Evolutionary conservation across 2,113 vertebrate genomes (phyloP), one percentile per base, ranked within the genome.

Genomic region (Psephotus haematonotus): DNA sequence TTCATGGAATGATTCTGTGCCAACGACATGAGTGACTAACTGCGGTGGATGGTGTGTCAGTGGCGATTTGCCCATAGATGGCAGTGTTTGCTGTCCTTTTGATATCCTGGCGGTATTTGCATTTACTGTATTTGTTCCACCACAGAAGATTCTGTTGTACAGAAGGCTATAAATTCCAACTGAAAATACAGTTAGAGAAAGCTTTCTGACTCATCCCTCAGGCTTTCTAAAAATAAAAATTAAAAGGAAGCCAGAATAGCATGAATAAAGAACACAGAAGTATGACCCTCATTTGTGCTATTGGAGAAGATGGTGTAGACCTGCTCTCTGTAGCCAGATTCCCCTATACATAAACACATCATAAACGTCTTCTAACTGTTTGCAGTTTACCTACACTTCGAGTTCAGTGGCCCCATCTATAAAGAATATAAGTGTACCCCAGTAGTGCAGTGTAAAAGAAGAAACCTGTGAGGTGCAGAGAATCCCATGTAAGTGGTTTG

Each of bases 11-110:
- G 33, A 3, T 23, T 35, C n/a, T 19, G 68, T 57, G 59, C 49
- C 46, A 1, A 4, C 2, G 6, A 13, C 77, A 11, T 1, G 10
- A 46, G n/a, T 2, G 5, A 5, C 9, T 0, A 7, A 24, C 7
- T 17, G 52, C 3, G 0, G 5, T 41, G 4, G 14, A 19, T 14
- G 20, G 43, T 59, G 87, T 59, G 4, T 0, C 64, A 6, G 57
- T 28, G 1, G 19, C 4, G 1, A 13, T 49, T 76, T 68, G 65
- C 88, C 96, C 52, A 9, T 53, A 92, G 95, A 44, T 96, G 93
- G 94, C 93, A 65, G 52, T 8, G 31, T 69, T 37, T 46, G 72
- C 72, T 75, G 33, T 37, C 31, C 72, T 60, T 82, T 29, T 10
- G 41, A 82, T 22, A 7, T 10, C 13, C 5, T 3, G 12, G 4